These are phyloP conservation scores for Forbesichthys papilliferus DNA, from an alignment of 2,113 vertebrate genomes.

Conservation along the genomic window DNA sequence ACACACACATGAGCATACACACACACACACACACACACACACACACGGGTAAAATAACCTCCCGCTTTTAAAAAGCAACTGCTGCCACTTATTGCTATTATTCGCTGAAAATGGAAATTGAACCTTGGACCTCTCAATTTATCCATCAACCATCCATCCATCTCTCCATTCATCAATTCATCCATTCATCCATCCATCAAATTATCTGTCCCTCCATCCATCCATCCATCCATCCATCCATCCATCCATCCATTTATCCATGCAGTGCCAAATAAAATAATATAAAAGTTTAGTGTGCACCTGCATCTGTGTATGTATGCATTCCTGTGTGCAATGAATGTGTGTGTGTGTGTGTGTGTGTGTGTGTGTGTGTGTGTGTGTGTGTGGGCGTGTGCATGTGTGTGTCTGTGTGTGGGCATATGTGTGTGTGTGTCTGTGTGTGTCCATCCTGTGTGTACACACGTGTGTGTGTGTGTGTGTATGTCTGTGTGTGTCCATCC, in stretches of 20 bases:
- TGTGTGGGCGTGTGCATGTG: neutral
- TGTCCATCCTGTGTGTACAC: neutral
- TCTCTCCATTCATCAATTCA: conserved; percentile 23
- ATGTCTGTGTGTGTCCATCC: neutral
- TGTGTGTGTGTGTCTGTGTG: neutral
- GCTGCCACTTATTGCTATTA: conserved; percentile 22
- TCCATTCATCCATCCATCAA: neutral
- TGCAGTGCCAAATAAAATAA: too few relatives aligned
- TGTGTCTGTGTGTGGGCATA: neutral
- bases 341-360: neutral
- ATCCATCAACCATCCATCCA: neutral
- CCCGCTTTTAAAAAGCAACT: neutral
- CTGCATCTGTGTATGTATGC: neutral
- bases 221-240: too few relatives aligned
- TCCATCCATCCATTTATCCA: too few relatives aligned
- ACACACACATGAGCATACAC: neutral
- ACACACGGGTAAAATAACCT: neutral
- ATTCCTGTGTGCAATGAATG: neutral
- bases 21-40: conserved; percentile 6
- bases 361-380: neutral
- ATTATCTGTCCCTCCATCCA: too few relatives aligned
- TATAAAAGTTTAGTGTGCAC: neutral
- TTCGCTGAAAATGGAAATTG: conserved; percentile 37
- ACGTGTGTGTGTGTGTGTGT: neutral
- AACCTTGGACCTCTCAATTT: conserved; percentile 28